Evolutionary conservation across 2,888 invertebrate species (phyloP), one percentile per base, ranked within the genome.

Genomic region (Eristalinus aeneus): DNA sequence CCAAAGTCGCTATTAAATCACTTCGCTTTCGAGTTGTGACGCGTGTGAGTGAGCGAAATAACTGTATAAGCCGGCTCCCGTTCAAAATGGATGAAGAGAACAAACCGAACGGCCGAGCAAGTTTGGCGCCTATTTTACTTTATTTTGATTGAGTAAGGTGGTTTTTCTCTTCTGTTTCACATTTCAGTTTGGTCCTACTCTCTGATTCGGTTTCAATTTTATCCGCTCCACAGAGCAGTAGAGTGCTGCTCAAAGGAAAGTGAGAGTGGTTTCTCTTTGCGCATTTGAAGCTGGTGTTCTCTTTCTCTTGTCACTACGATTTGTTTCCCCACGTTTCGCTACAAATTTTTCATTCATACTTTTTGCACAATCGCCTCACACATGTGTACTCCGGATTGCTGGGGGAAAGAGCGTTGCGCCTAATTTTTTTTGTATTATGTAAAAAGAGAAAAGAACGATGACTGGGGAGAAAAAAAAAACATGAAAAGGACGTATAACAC

Each of bases 321-420:
- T 76, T 27, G 27, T 80, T 85, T 81, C 85, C 81, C 81, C 76
- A 72, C 61, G 75, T 39, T 27, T 61, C 31, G 54, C 69, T 75
- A 82, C 77, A 81, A 64, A 82, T 82, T 86, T 86, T 86, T 86
- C 86, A 86, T 86, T 86, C 86, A 86, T 86, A 86, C 86, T 86
- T 86, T 86, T 86, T 82, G 73, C 79, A 84, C 79, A 46, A 69
- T 61, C 46, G 65, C 46, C 71, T 69, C 60, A n/a, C 56, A 12
- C 46, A 36, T n/a, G 27, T 23, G 54, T 9, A 22, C 22, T 39
- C 1, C 20, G 32, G n/a, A 63, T 54, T 56, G 22, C n/a, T 46
- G 16, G 16, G 16, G 46, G 22, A 23, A 58, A 75, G 74, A 65
- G 39, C 60, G 61, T 46, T 46, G 46, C 46, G 46, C n/a, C 46